Evolutionary conservation across 2,113 vertebrate genomes (phyloP).

Genomic region (Cyanocitta stelleri): DNA sequence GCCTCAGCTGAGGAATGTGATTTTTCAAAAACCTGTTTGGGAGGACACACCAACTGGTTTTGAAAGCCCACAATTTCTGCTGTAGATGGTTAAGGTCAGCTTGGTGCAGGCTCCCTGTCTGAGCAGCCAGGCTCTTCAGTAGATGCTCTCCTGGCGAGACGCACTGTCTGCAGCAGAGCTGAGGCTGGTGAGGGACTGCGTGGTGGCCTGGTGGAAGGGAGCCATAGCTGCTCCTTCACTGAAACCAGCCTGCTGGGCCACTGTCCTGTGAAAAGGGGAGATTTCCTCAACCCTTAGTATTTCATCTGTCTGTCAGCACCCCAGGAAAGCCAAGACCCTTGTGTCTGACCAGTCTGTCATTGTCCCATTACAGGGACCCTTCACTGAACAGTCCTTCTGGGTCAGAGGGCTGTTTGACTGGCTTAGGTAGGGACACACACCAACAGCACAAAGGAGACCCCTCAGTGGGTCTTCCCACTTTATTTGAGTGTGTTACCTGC

Average conservation of each 20-base stretch:
- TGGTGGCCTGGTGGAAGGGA: neutral
- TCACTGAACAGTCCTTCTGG: neutral
- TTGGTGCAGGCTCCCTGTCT: neutral
- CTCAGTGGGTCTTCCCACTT: neutral
- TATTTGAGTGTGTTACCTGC: neutral
- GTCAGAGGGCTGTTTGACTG: neutral
- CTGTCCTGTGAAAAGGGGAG: neutral
- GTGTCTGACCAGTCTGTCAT: neutral
- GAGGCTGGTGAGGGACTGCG: fast-evolving
- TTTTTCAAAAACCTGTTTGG: neutral
- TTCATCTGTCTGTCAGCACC: neutral
- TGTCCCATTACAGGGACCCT: neutral
- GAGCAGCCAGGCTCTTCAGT: neutral
- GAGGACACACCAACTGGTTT: neutral
- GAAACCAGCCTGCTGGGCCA: neutral
- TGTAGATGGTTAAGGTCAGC: neutral
- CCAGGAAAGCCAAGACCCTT: neutral
- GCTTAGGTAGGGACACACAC: neutral
- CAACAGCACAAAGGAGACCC: neutral
- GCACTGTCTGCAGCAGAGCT: neutral
- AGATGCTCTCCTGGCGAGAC: fast-evolving
- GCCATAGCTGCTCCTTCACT: neutral
- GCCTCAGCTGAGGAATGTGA: neutral
- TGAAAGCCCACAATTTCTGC: neutral
- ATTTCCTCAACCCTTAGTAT: neutral